phyloP scores from a whole-genome alignment of 2,888 invertebrate species.

The Drosophila helvetica region DNA sequence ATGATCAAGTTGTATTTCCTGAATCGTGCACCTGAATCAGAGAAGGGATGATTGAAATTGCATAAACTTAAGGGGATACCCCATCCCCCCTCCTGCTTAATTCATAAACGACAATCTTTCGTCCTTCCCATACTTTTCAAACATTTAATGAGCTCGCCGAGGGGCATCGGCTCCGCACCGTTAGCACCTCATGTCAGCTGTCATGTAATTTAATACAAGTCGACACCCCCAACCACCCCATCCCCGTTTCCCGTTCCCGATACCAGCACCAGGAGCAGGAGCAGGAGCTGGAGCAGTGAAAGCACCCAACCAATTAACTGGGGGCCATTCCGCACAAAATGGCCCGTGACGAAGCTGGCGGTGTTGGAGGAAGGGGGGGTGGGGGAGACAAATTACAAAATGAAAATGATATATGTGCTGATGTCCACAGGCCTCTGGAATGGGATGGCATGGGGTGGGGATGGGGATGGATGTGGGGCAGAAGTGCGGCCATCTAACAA shows the following conservation, averaged over 20 bases:
- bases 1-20: neutral
- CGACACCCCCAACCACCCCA: slow-evolving; percentile 10
- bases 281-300: slow-evolving; percentile 37
- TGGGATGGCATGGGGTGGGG: too few species aligned
- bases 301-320: slow-evolving; percentile 78
- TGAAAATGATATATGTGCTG: slow-evolving; percentile 75
- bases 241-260: neutral
- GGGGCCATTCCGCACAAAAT: slow-evolving; percentile 61
- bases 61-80: slow-evolving; percentile 51
- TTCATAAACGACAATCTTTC: slow-evolving; percentile 51
- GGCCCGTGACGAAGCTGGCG: slow-evolving; percentile 24
- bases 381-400: slow-evolving; percentile 74
- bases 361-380: neutral
- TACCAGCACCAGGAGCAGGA: slow-evolving; percentile 2
- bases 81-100: slow-evolving; percentile 31
- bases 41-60: slow-evolving; percentile 39
- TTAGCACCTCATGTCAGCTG: slow-evolving; percentile 67
- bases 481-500: slow-evolving; percentile 45
- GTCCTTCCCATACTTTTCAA: slow-evolving; percentile 31
- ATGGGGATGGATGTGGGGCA: slow-evolving; percentile 22
- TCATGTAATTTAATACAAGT: slow-evolving; percentile 74
- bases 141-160: slow-evolving; percentile 60
- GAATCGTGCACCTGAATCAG: slow-evolving; percentile 30
- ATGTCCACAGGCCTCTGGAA: slow-evolving; percentile 20
- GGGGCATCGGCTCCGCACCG: slow-evolving; percentile 4